Conservation (phyloP, 2,797 vertebrate species). For the Leptodactylus fallax region DNA sequence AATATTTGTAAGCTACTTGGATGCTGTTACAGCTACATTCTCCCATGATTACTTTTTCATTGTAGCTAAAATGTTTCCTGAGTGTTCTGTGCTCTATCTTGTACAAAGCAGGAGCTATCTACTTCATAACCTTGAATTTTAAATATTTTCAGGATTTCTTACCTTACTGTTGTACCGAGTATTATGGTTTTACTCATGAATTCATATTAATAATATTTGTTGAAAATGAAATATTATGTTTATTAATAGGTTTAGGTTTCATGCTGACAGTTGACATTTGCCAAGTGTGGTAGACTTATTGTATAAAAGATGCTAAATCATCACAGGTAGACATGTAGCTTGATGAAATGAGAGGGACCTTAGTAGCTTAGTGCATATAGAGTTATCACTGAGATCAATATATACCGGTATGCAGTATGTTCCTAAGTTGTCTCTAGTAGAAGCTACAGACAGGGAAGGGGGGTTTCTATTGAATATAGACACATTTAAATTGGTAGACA, state of each 20-base stretch:
- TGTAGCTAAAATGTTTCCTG: constrained; percentile 46
- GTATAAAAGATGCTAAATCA: no score
- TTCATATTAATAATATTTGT: neutral
- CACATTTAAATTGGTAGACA: no score
- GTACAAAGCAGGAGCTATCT: constrained; percentile 34
- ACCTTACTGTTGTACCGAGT: neutral
- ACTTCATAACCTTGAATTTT: constrained; percentile 13
- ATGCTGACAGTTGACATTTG: no score
- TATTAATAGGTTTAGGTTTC: neutral
- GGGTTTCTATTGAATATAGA: no score
- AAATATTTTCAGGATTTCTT: neutral
- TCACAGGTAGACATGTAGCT: no score
- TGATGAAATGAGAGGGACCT: no score
- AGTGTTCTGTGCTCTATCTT: constrained; percentile 31
- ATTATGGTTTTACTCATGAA: neutral
- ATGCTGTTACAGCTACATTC: constrained; percentile 44
- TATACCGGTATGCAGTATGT: no score
- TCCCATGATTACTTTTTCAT: constrained; percentile 46
- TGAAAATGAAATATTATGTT: neutral
- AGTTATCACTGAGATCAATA: no score
- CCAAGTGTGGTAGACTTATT: no score
- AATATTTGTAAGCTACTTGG: constrained; percentile 49
- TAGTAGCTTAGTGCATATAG: no score
- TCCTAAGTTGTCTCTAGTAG: no score
- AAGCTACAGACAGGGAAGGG: no score